Conservation (phyloP, 2,888 invertebrate genomes). For the Ptychoptera contaminata region DNA sequence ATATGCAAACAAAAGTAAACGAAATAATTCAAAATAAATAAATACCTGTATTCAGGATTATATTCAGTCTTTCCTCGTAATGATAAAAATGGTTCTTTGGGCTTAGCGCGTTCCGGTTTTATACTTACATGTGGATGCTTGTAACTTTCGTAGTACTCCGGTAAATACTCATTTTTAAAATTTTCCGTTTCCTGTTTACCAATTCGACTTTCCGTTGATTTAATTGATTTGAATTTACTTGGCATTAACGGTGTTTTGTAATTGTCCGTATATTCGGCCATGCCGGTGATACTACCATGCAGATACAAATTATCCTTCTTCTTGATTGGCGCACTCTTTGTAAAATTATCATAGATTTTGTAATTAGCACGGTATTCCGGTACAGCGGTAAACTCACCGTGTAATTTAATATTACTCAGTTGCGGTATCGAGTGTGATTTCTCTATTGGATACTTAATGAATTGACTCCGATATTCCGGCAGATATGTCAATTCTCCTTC, state of each 20-base stretch:
- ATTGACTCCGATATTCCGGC: conserved; percentile 27
- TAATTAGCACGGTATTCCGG: conserved; percentile 29
- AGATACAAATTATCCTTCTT: conserved; percentile 25
- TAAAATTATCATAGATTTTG: conserved; percentile 26
- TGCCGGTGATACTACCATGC: conserved; percentile 18
- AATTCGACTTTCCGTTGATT: neutral
- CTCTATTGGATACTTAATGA: conserved; percentile 23
- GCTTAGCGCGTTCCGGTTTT: conserved; percentile 28
- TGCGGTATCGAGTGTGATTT: conserved; percentile 31
- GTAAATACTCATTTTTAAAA: conserved; percentile 23
- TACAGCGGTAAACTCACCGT: conserved; percentile 23
- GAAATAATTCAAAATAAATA: no score
- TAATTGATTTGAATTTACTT: neutral
- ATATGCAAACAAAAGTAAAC: neutral
- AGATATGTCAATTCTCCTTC: conserved; percentile 14
- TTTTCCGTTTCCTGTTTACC: conserved; percentile 12
- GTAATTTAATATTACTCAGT: conserved; percentile 24
- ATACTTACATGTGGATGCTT: conserved; percentile 26
- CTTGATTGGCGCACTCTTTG: conserved; percentile 28
- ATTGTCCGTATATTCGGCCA: conserved; percentile 26
- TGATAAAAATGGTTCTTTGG: conserved; percentile 24
- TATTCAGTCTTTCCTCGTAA: conserved; percentile 29
- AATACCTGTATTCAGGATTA: conserved; percentile 24
- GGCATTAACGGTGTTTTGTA: conserved; percentile 17
- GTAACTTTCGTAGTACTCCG: conserved; percentile 29